Conservation (phyloP, 2,113 vertebrate genomes). For the Gopherus evgoodei region DNA sequence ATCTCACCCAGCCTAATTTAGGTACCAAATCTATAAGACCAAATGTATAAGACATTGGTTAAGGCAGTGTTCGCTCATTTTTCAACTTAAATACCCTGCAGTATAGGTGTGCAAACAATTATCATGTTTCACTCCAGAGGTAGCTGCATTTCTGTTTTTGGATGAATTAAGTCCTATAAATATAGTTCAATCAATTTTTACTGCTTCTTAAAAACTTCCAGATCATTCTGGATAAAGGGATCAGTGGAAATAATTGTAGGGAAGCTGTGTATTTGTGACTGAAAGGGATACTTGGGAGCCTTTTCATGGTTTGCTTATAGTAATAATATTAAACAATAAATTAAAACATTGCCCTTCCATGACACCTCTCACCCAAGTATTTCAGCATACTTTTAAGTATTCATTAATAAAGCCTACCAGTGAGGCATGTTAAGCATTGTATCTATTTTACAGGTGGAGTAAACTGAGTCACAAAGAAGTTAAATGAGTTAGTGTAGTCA, state of each 20-base stretch:
- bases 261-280: not conserved
- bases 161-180: not conserved
- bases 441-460: not conserved
- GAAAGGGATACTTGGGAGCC: not conserved
- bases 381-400: not conserved
- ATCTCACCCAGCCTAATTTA: not conserved
- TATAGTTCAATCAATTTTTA: not conserved
- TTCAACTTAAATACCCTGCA: not conserved
- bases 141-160: not conserved
- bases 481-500: not conserved
- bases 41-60: accelerated
- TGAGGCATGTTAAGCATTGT: not conserved
- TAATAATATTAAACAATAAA: not conserved
- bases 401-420: not conserved
- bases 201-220: not conserved
- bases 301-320: not conserved
- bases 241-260: not conserved
- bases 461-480: not conserved
- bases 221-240: not conserved
- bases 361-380: not conserved
- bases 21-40: not conserved
- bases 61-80: not conserved
- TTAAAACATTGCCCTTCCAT: not conserved
- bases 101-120: not conserved
- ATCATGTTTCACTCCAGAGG: not conserved